phyloP scores from a whole-genome alignment of 1,140 invertebrate genomes.

The Wasmannia auropunctata region DNA sequence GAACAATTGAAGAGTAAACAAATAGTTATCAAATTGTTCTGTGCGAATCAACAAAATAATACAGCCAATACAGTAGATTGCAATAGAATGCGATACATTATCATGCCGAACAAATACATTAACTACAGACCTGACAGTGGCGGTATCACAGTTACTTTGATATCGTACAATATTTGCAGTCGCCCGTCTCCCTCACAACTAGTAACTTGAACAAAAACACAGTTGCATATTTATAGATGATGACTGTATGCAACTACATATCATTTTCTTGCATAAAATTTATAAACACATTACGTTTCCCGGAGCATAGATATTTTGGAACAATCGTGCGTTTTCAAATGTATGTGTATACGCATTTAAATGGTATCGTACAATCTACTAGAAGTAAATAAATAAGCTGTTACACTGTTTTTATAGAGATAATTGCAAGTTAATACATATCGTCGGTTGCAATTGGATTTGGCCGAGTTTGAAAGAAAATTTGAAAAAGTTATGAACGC shows the following conservation, averaged over 20 bases:
- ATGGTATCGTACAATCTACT: slow-evolving; percentile 24
- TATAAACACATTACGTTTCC: slow-evolving; percentile 2
- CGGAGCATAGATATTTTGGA: neutral
- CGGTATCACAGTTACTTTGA: slow-evolving; percentile 73
- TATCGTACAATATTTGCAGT: slow-evolving; percentile 68
- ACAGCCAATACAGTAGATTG: neutral
- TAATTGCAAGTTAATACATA: slow-evolving; percentile 37
- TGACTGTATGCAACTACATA: slow-evolving; percentile 23
- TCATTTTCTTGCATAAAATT: slow-evolving; percentile 37
- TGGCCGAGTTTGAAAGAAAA: slow-evolving; percentile 40
- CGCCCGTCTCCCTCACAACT: slow-evolving; percentile 31
- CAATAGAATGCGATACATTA: slow-evolving; percentile 10
- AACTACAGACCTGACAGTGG: slow-evolving; percentile 60
- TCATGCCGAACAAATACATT: neutral
- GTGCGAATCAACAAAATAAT: neutral
- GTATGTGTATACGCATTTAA: neutral
- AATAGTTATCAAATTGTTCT: neutral
- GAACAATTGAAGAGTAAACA: neutral
- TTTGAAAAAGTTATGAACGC: slow-evolving; percentile 42
- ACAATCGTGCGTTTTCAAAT: slow-evolving; percentile 17
- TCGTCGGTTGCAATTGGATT: slow-evolving; percentile 37
- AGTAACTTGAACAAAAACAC: slow-evolving; percentile 20
- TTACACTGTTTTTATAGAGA: slow-evolving; percentile 51
- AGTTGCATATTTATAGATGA: slow-evolving; percentile 49
- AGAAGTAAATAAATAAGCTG: slow-evolving; percentile 72